These are phyloP conservation scores for Caenorhabditis zanzibari DNA, from an alignment of 2,888 invertebrate genomes.

Conservation along the genomic window DNA sequence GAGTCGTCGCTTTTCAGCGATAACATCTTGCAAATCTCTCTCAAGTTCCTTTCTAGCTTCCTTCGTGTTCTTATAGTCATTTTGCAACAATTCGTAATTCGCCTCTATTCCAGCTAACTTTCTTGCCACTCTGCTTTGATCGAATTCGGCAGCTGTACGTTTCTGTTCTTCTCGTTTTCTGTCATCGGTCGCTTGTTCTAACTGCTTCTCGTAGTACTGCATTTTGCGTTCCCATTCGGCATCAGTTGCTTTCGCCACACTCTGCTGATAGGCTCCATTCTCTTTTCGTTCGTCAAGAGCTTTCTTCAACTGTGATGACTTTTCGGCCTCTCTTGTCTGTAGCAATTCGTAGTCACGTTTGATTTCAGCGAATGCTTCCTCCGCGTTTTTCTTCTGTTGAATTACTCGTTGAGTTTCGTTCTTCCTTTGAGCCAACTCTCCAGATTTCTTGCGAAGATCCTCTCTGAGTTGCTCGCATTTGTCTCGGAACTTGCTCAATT, in stretches of 20 bases:
- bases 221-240: slow-evolving; percentile 91
- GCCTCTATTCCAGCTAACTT: slow-evolving; percentile 65
- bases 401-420: slow-evolving; percentile 55
- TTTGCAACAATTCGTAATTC: slow-evolving; percentile 65
- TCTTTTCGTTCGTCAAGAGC: slow-evolving; percentile 85
- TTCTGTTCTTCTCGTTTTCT: slow-evolving; percentile 66
- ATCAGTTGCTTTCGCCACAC: slow-evolving; percentile 83
- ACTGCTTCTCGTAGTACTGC: slow-evolving; percentile 85
- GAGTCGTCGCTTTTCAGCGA: slow-evolving; percentile 57
- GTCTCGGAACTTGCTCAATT: slow-evolving; percentile 66
- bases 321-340: slow-evolving; percentile 84
- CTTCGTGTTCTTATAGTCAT: slow-evolving; percentile 55
- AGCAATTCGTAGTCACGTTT: slow-evolving; percentile 55
- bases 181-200: slow-evolving; percentile 65
- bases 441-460: slow-evolving; percentile 62
- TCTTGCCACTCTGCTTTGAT: slow-evolving; percentile 61
- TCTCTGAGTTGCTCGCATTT: slow-evolving; percentile 60
- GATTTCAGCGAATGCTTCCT: slow-evolving; percentile 50
- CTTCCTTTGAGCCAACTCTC: slow-evolving; percentile 64
- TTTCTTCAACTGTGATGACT: slow-evolving; percentile 89
- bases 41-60: slow-evolving; percentile 46
- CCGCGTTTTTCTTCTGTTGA: slow-evolving; percentile 60
- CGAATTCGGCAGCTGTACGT: slow-evolving; percentile 63
- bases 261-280: slow-evolving; percentile 69
- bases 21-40: slow-evolving; percentile 58